These are phyloP conservation scores for Ceratosolen fusciceps DNA, from an alignment of 1,140 invertebrate genomes.

Conservation along the genomic window DNA sequence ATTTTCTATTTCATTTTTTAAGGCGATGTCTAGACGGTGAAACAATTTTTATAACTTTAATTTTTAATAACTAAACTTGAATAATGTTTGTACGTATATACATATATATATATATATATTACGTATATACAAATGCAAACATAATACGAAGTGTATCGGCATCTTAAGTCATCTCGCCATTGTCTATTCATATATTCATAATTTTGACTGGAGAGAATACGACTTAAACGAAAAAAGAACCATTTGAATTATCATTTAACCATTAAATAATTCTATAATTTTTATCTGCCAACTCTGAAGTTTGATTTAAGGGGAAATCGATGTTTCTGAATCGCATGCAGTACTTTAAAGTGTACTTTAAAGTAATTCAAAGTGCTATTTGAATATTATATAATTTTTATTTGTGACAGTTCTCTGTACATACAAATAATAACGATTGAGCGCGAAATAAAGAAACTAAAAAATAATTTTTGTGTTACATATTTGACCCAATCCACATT, in stretches of 20 bases:
- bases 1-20: constrained; percentile 25
- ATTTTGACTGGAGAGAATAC: constrained; percentile 39
- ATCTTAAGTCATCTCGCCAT: constrained; percentile 10
- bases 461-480: constrained; percentile 52
- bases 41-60: constrained; percentile 37
- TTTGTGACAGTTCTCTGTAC: constrained; percentile 66
- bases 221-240: constrained; percentile 42
- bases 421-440: constrained; percentile 64
- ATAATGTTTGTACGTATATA: too few species aligned
- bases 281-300: constrained; percentile 50
- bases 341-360: too few species aligned
- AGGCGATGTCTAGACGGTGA: neutral
- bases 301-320: constrained; percentile 30
- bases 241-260: constrained; percentile 48
- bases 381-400: constrained; percentile 52
- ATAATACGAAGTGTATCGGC: constrained; percentile 28
- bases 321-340: constrained; percentile 43
- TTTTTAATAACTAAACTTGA: constrained; percentile 41
- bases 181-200: constrained; percentile 23
- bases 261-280: constrained; percentile 47
- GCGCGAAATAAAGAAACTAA: constrained; percentile 67
- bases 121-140: constrained; percentile 19
- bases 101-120: too few species aligned
- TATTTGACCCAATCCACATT: neutral
- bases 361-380: constrained; percentile 6